Percentiles rank a stretch among this genome's conserved stretches.
phyloP scores from a whole-genome alignment of 2,888 invertebrate species.

The Microlaimidae sp. region DNA sequence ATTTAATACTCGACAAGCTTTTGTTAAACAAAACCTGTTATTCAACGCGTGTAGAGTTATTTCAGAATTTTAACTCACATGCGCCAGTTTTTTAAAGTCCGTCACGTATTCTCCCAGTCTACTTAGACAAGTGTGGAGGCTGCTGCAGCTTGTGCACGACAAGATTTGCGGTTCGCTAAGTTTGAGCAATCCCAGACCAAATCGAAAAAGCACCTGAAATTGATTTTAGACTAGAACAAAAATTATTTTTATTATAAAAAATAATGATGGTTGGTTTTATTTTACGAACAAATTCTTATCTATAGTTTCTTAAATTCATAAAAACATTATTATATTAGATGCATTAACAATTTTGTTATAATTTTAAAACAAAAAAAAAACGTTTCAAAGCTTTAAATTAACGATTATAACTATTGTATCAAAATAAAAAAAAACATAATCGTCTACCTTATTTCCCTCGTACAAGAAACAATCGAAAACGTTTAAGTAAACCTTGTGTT shows the following conservation, averaged over 20 bases:
- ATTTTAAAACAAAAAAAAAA: too few species aligned
- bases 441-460: constrained; percentile 45
- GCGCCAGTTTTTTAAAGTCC: constrained; percentile 41
- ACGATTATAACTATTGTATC: too few species aligned
- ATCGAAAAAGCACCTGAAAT: constrained; percentile 42
- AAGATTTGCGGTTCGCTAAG: constrained; percentile 41
- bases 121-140: constrained; percentile 38
- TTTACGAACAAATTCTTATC: background rate
- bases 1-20: too few species aligned
- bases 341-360: too few species aligned
- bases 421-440: too few species aligned
- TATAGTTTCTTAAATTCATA: too few species aligned
- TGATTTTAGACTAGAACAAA: constrained; percentile 7
- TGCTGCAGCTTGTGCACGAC: constrained; percentile 30
- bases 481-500: constrained; percentile 41
- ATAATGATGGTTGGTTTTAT: too few species aligned
- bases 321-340: too few species aligned
- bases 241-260: background rate
- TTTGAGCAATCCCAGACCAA: constrained; percentile 43
- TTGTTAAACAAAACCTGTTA: too few species aligned
- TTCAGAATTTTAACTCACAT: too few species aligned
- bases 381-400: too few species aligned
- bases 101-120: constrained; percentile 39
- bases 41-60: too few species aligned
- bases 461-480: constrained; percentile 45